Evolutionary conservation across 2,797 vertebrate genomes (phyloP), one percentile per base, ranked within the genome.

Genomic region (Halcyon chelicuti): DNA sequence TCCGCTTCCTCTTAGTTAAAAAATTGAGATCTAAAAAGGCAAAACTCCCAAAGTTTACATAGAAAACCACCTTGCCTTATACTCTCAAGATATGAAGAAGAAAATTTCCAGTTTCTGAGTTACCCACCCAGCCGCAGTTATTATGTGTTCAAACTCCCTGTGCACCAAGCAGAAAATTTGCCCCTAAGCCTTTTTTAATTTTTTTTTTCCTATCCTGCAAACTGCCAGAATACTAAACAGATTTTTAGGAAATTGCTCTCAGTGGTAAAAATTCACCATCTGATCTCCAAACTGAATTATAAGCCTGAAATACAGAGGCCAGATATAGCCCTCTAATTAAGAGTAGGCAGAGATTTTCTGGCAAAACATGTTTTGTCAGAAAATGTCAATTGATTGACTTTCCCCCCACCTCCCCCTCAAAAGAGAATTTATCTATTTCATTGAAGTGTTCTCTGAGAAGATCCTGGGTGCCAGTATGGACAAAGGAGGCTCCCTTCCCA

Each of bases 171-270:
- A 94, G 80, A 93, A 97, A 96, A 82, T 60, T 62, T 94, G 80
- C 67, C 94, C 77, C 74, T 89, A 78, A 89, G 93, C 82, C 26
- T 54, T 94, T 93, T 82, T 71, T 22, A 13, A 31, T 7, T 8
- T 9, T 71, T 80, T 75, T 87, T 81, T 61, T 2, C 5, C 65
- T 37, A 51, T 82, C 54, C 40, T 80, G 73, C 40, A 63, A 92
- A 93, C 72, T 91, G 51, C 72, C 83, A 86, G 89, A 91, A 92
- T 91, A 81, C 70, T 73, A 67, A 71, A 58, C 42, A 87, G 74
- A 78, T 63, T 93, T 94, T 90, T 79, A 94, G 82, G 90, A 88
- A 88, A 86, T 63, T 88, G 55, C 60, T 90, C 40, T 95, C 85
- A 26, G 37, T 79, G 44, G 73, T 90, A 76, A 88, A 86, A 94